Evolutionary conservation across 1,140 invertebrate genomes (phyloP).

Genomic region (Drosophila simulans): DNA sequence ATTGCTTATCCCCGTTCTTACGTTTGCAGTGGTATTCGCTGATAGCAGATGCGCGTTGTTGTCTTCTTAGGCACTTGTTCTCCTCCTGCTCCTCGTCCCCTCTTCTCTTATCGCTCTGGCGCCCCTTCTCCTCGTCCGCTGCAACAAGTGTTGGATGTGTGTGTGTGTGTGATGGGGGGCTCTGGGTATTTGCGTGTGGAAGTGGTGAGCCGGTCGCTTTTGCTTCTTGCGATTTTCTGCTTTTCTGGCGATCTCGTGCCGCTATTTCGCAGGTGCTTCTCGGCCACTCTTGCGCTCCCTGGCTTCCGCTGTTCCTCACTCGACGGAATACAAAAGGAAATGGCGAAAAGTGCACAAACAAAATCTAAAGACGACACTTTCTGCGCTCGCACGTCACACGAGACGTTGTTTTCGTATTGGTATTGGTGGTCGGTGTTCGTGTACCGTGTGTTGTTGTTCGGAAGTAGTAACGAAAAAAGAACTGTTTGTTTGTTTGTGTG

Average conservation of each 20-base stretch:
- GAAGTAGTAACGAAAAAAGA: constrained; percentile 75
- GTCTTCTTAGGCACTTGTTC: constrained; percentile 41
- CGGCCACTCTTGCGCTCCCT: constrained; percentile 3
- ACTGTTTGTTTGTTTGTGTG: constrained; percentile 54
- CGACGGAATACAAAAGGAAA: constrained; percentile 41
- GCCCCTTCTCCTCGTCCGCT: constrained; percentile 44
- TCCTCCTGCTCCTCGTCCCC: constrained; percentile 3
- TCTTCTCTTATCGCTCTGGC: constrained; percentile 6
- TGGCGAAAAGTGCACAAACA: constrained; percentile 54
- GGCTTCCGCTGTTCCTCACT: constrained; percentile 1
- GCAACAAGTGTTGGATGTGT: constrained; percentile 64
- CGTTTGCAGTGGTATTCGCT: constrained; percentile 41
- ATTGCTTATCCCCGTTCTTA: constrained; percentile 12
- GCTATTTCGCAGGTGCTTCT: constrained; percentile 55
- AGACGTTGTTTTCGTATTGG: constrained; percentile 35
- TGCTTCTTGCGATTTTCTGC: constrained; percentile 32
- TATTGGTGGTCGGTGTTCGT: constrained; percentile 36
- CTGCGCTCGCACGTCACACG: constrained; percentile 49
- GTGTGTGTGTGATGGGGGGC: constrained; percentile 13
- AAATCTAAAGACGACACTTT: constrained; percentile 51
- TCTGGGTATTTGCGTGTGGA: constrained; percentile 25
- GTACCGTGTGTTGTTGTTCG: constrained; percentile 50
- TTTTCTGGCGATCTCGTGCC: constrained; percentile 59
- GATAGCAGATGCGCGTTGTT: constrained; percentile 43
- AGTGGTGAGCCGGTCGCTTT: constrained; percentile 46